Conservation (phyloP, 2,113 vertebrate genomes). For the Pseudois nayaur region DNA sequence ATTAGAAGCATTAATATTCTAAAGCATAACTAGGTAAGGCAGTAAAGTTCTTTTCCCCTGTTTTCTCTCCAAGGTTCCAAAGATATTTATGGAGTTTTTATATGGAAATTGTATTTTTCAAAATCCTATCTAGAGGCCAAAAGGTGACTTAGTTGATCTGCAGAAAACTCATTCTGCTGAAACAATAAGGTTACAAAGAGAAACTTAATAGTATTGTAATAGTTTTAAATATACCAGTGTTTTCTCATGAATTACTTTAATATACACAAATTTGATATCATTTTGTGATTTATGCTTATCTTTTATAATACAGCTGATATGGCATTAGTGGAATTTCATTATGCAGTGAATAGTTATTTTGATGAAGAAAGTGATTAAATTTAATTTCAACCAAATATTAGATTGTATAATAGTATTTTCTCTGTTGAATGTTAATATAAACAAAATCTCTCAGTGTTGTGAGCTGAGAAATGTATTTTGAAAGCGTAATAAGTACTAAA, state of each 20-base stretch:
- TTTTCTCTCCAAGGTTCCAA: background rate
- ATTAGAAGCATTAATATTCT: background rate
- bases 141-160: background rate
- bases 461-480: constrained; percentile 21
- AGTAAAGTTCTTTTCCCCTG: background rate
- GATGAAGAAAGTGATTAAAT: constrained; percentile 62
- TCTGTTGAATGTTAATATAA: constrained; percentile 57
- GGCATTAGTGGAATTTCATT: constrained; percentile 48
- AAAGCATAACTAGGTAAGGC: background rate
- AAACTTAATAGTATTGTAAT: background rate
- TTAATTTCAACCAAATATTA: constrained; percentile 67
- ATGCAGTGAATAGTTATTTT: constrained; percentile 49
- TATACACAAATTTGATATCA: constrained; percentile 23
- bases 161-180: background rate
- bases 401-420: constrained; percentile 60
- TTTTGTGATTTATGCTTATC: constrained; percentile 29
- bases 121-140: background rate
- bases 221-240: background rate
- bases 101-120: background rate
- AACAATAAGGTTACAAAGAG: background rate
- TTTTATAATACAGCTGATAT: constrained; percentile 24
- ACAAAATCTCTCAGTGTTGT: constrained; percentile 36
- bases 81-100: background rate
- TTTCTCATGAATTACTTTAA: constrained; percentile 31
- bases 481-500: background rate